phyloP scores from a whole-genome alignment of 2,797 vertebrate species.

The Scleropages formosus region DNA sequence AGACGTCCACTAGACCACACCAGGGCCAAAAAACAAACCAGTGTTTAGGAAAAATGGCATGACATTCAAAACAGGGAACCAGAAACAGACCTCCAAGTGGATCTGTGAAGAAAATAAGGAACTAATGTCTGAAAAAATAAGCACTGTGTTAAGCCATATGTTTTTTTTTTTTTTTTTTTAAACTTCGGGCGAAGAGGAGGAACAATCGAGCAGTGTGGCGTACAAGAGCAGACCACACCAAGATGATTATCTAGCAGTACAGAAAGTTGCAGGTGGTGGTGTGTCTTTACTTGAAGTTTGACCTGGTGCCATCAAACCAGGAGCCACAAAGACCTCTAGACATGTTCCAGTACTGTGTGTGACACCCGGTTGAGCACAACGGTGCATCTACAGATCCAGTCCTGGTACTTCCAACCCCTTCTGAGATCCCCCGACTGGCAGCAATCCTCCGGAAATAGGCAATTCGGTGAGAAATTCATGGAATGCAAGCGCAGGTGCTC shows the following conservation, averaged over 20 bases:
- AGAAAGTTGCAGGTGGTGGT: too few species aligned
- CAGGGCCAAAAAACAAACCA: conserved; percentile 37
- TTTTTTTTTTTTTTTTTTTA: too few species aligned
- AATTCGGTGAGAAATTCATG: conserved; percentile 52
- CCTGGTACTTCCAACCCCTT: too few species aligned
- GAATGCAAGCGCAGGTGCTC: conserved; percentile 58
- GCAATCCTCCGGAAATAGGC: conserved; percentile 46
- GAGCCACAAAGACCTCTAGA: neutral
- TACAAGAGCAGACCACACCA: too few species aligned
- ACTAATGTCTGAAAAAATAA: conserved; percentile 45
- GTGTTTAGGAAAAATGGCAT: conserved; percentile 11
- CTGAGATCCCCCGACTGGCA: neutral
- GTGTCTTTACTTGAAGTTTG: too few species aligned
- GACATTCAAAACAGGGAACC: conserved; percentile 54
- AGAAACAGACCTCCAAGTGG: conserved; percentile 32
- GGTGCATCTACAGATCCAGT: too few species aligned
- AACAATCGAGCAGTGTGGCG: neutral
- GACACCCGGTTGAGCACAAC: too few species aligned
- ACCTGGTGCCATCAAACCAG: too few species aligned
- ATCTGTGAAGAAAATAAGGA: conserved; percentile 62
- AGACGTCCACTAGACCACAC: conserved; percentile 15
- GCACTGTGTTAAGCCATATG: too few species aligned
- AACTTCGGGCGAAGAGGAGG: conserved; percentile 46
- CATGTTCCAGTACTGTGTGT: too few species aligned
- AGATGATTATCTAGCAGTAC: too few species aligned